Conservation (phyloP, 1,140 invertebrate genomes). For the Eubasilissa regina region DNA sequence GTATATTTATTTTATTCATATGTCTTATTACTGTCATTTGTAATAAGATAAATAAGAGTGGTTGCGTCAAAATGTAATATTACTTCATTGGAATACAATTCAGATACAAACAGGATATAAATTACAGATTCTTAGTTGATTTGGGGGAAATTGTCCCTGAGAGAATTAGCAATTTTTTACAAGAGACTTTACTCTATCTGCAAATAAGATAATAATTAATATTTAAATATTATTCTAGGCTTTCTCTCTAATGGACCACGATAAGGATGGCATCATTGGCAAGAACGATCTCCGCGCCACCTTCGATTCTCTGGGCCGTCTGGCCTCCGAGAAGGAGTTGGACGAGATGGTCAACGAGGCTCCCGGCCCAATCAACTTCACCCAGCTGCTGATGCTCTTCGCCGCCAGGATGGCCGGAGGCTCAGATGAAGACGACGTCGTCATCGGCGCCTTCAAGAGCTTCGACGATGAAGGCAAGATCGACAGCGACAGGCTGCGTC, state of each 20-base stretch:
- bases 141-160: no score
- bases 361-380: constrained; percentile 95
- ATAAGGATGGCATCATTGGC: constrained; percentile 98
- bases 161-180: no score
- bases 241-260: constrained; percentile 98
- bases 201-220: no score
- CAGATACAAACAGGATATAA: no score
- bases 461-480: constrained; percentile 94
- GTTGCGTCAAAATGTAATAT: no score
- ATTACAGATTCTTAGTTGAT: no score
- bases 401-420: constrained; percentile 88
- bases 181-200: no score
- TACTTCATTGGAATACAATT: no score
- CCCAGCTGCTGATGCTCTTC: constrained; percentile 93
- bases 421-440: constrained; percentile 94
- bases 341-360: constrained; percentile 93
- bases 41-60: no score
- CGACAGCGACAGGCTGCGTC: constrained; percentile 92
- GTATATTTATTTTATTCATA: no score
- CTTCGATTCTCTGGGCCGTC: constrained; percentile 94
- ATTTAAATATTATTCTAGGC: constrained; percentile 80
- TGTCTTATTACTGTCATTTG: no score
- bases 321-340: constrained; percentile 91
- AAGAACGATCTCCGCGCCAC: constrained; percentile 96
- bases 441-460: constrained; percentile 95